Evolutionary conservation across 2,888 invertebrate species (phyloP).

Genomic region (Cryptocephalus primarius): DNA sequence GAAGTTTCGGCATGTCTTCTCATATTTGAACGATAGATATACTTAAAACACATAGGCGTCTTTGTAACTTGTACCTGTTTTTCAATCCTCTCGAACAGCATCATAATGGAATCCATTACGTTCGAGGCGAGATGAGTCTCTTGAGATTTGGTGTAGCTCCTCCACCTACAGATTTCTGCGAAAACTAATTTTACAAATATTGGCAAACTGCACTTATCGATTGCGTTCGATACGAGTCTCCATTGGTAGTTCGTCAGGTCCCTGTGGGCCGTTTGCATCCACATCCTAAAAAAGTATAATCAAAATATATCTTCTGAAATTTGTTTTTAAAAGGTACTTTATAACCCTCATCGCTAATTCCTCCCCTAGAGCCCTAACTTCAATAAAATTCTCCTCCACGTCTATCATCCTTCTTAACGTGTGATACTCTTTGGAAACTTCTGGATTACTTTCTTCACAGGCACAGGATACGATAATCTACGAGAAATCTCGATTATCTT

Average conservation of each 20-base stretch:
- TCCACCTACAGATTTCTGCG: constrained; percentile 95
- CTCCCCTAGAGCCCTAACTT: constrained; percentile 83
- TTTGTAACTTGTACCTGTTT: constrained; percentile 55
- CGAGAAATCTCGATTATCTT: constrained; percentile 10
- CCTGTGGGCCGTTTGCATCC: constrained; percentile 84
- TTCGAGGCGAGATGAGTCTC: constrained; percentile 88
- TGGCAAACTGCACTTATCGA: constrained; percentile 85
- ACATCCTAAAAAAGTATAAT: constrained; percentile 50
- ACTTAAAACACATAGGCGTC: not conserved
- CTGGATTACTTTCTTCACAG: constrained; percentile 74
- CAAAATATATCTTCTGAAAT: not conserved
- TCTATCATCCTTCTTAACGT: constrained; percentile 81
- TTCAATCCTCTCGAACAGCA: constrained; percentile 91
- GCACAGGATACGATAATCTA: constrained; percentile 87
- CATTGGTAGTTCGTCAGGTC: constrained; percentile 90
- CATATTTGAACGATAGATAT: not conserved
- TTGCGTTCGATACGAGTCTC: constrained; percentile 87
- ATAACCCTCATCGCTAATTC: constrained; percentile 89
- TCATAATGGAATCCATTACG: constrained; percentile 96
- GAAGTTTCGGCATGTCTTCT: too few species aligned
- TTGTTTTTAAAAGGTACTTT: constrained; percentile 40
- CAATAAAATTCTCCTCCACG: constrained; percentile 76
- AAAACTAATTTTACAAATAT: constrained; percentile 96
- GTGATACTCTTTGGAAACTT: constrained; percentile 79
- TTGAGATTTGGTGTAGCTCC: constrained; percentile 88